Conservation (phyloP, 1,140 invertebrate genomes). For the Zophobas atratus region DNA sequence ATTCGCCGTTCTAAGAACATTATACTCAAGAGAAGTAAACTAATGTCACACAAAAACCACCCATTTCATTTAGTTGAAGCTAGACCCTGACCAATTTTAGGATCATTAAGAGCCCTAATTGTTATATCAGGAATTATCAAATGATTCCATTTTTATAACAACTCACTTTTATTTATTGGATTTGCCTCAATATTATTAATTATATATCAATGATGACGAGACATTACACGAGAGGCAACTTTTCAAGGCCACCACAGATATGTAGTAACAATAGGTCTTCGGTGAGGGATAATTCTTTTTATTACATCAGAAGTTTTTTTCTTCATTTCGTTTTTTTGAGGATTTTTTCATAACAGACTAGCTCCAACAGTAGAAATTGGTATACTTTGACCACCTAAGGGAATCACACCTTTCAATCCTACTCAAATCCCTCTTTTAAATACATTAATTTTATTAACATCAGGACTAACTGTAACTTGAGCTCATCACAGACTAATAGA, state of each 20-base stretch:
- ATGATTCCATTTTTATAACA: slow-evolving; percentile 70
- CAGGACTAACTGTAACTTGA: slow-evolving; percentile 73
- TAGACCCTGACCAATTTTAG: slow-evolving; percentile 72
- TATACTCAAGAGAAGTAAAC: slow-evolving; percentile 67
- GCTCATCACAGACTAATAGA: slow-evolving; percentile 73
- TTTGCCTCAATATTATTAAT: slow-evolving; percentile 69
- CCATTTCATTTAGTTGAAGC: slow-evolving; percentile 72
- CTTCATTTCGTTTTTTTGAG: slow-evolving; percentile 77
- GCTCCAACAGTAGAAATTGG: slow-evolving; percentile 76
- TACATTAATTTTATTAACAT: slow-evolving; percentile 74
- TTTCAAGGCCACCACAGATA: slow-evolving; percentile 78
- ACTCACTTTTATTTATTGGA: slow-evolving; percentile 68
- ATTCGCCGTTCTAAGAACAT: slow-evolving; percentile 65
- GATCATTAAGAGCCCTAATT: slow-evolving; percentile 67
- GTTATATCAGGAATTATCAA: slow-evolving; percentile 68
- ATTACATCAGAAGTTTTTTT: slow-evolving; percentile 78
- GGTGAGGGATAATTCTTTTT: slow-evolving; percentile 76
- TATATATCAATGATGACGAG: slow-evolving; percentile 77
- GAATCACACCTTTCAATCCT: slow-evolving; percentile 74
- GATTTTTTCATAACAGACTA: slow-evolving; percentile 72
- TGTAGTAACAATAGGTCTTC: slow-evolving; percentile 73
- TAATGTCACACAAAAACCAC: slow-evolving; percentile 70
- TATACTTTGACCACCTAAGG: slow-evolving; percentile 71
- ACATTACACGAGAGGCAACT: slow-evolving; percentile 73
- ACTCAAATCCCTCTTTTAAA: slow-evolving; percentile 76